Evolutionary conservation across 1,140 invertebrate species (phyloP), one percentile per base, ranked within the genome.

Genomic region (Dendrolimus punctatus): DNA sequence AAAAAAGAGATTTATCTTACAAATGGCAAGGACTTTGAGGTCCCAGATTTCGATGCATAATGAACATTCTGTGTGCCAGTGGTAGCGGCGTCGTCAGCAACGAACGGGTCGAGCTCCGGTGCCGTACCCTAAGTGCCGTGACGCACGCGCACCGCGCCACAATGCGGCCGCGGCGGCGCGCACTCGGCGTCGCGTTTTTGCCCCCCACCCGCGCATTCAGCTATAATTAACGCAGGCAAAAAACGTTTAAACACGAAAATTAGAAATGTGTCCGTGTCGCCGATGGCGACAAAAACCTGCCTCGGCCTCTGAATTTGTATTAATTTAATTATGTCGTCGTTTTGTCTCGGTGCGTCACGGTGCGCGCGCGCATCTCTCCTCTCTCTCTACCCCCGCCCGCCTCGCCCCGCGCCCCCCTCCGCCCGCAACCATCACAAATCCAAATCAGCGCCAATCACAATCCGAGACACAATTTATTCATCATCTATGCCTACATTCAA

Each of bases 151-250:
- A 53, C 36, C 43, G 66, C 67, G 72, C 71, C 71, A 69, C 68
- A 58, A 50, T 55, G 60, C n/a, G 53, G 39, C 46, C 23, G 56
- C 54, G 54, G 40, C 8, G 50, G 40, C 48, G 36, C 52, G 46
- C 49, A 23, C 23, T 23, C 54, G 53, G 41, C 10, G 6, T n/a
- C 48, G 40, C 56, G 53, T 53, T 52, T 57, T 56, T 61, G 60
- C 49, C 48, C 53, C 53, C 52, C 46, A 10, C 47, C 62, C 60
- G 51, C 48, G 71, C 73, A 81, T 81, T 81, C 80, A 80, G 63
- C 58, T 68, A 66, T 83, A 83, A 83, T 83, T 81, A 80, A 78
- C 66, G 71, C 68, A 62, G 40, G 59, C 66, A 80, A 84, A 83
- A 83, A 84, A 75, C 62, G 53, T 39, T 55, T 50, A 69, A 69